Conservation (phyloP, 2,797 vertebrate genomes). For the Craterocephalus amniculus region DNA sequence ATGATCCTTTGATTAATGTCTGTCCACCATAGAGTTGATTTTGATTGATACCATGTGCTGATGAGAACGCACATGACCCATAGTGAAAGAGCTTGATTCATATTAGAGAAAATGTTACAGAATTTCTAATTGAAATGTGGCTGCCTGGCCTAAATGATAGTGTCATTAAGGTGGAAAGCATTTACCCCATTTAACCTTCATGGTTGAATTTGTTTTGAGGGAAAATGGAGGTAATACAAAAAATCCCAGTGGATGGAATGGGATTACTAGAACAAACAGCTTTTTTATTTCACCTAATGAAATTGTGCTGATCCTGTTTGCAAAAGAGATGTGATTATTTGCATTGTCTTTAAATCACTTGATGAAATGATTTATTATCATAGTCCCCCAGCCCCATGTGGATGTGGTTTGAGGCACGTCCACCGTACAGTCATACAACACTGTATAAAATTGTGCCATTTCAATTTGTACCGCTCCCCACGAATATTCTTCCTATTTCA, state of each 20-base stretch:
- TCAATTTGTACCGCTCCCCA: neutral
- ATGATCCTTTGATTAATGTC: constrained; percentile 57
- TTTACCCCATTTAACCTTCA: constrained; percentile 5
- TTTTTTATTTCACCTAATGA: constrained; percentile 30
- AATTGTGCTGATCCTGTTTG: constrained; percentile 8
- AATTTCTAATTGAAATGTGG: constrained; percentile 58
- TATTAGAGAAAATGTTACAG: constrained; percentile 39
- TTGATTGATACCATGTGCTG: constrained; percentile 55
- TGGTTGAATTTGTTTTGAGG: constrained; percentile 19
- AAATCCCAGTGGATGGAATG: neutral
- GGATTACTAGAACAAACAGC: constrained; percentile 5
- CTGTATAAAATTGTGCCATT: constrained; percentile 1
- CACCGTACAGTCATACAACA: neutral
- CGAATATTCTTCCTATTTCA: neutral
- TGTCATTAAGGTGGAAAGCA: constrained; percentile 48
- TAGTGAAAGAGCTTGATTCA: constrained; percentile 47
- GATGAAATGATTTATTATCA: constrained; percentile 5
- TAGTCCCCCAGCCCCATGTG: neutral
- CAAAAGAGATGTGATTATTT: constrained; percentile 6
- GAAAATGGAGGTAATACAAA: constrained; percentile 30
- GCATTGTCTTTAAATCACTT: neutral
- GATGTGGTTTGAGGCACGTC: neutral
- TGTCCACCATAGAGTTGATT: constrained; percentile 27
- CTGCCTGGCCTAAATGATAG: constrained; percentile 44
- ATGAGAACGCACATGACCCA: constrained; percentile 31